Evolutionary conservation across 2,797 vertebrate genomes (phyloP).

Genomic region (Cyclura pinguis): DNA sequence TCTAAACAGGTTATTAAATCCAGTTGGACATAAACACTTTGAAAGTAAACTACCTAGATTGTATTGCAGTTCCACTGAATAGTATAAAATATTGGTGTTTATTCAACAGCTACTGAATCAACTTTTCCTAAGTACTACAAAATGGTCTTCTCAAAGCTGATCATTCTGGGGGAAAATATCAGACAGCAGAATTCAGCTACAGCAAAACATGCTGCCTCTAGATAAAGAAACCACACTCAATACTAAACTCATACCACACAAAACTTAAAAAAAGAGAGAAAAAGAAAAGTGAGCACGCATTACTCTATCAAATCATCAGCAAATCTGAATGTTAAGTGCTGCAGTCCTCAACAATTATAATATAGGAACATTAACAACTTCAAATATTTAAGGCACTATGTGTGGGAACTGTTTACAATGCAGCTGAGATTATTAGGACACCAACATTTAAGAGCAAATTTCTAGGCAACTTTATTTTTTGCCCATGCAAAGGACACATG

Average conservation of each 20-base stretch:
- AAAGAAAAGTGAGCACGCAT: constrained; percentile 84
- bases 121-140: constrained; percentile 93
- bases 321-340: constrained; percentile 98
- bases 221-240: constrained; percentile 82
- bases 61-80: constrained; percentile 95
- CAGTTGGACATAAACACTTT: constrained; percentile 85
- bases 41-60: constrained; percentile 91
- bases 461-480: constrained; percentile 89
- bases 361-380: constrained; percentile 99
- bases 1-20: constrained; percentile 89
- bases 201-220: constrained; percentile 90
- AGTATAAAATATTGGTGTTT: constrained; percentile 91
- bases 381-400: constrained; percentile 99
- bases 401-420: constrained; percentile 98
- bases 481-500: constrained; percentile 99
- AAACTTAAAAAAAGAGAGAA: constrained; percentile 62
- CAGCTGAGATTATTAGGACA: constrained; percentile 95
- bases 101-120: constrained; percentile 93
- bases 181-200: constrained; percentile 89
- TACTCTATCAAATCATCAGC: constrained; percentile 89
- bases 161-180: constrained; percentile 82
- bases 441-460: constrained; percentile 93
- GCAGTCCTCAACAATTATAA: constrained; percentile 97
- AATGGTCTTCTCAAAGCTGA: constrained; percentile 91
- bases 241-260: constrained; percentile 85